Conservation (phyloP, 2,113 vertebrate species). For the Hymenochirus boettgeri region DNA sequence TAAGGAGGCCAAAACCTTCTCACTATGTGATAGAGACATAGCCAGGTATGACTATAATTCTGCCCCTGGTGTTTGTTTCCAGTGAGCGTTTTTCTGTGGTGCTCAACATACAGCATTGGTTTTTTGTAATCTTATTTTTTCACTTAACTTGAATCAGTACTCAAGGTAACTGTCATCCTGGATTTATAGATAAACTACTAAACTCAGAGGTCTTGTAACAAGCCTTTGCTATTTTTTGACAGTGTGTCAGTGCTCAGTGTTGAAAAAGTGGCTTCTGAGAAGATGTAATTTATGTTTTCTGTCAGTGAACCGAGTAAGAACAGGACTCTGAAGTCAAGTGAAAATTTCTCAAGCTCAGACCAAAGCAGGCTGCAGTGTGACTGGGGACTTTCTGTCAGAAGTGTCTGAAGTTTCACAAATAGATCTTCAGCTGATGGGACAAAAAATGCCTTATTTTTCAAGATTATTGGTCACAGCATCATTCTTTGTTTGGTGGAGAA, state of each 20-base stretch:
- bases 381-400: constrained; percentile 11
- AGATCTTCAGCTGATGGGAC: constrained; percentile 11
- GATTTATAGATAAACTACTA: constrained; percentile 36
- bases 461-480: constrained; percentile 2
- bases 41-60: too few relatives aligned
- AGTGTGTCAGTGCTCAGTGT: constrained; percentile 29
- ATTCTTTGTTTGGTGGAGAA: background rate
- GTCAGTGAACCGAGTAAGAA: constrained; percentile 32
- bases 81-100: background rate
- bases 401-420: constrained; percentile 17
- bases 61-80: background rate
- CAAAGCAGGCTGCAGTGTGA: constrained; percentile 3
- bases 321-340: constrained; percentile 41
- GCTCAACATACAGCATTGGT: constrained; percentile 11
- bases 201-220: constrained; percentile 39
- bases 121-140: constrained; percentile 23
- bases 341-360: constrained; percentile 33
- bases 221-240: constrained; percentile 38
- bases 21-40: too few relatives aligned
- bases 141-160: constrained; percentile 26
- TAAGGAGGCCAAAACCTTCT: too few relatives aligned
- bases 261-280: constrained; percentile 29
- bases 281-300: constrained; percentile 43
- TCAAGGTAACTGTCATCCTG: constrained; percentile 39
- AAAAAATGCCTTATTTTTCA: constrained; percentile 1